A percentile compares a stretch with the other conserved stretches of the same genome.
Conservation (phyloP, 2,113 vertebrate genomes). For the Cyprinus carpio region DNA sequence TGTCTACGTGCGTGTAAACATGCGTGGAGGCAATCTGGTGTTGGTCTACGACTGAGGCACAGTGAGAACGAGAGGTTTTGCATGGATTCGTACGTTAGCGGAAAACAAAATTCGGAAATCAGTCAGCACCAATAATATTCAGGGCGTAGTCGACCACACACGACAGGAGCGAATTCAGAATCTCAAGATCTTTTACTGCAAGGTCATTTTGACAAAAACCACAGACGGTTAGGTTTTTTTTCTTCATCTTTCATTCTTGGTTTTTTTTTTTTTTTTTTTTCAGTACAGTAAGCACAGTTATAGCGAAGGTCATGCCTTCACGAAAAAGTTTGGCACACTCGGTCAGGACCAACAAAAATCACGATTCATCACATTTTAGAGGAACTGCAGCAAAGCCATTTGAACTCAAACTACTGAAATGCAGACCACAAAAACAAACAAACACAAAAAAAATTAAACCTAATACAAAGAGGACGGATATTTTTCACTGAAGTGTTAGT, state of each 20-base stretch:
- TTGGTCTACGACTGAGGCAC: slow-evolving; percentile 65
- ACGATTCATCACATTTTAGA: slow-evolving; percentile 72
- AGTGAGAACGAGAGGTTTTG: slow-evolving; percentile 58
- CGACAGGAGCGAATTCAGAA: slow-evolving; percentile 53
- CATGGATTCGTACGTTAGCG: slow-evolving; percentile 42
- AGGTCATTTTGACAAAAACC: slow-evolving; percentile 68
- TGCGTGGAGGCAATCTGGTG: slow-evolving; percentile 63
- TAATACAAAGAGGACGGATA: slow-evolving; percentile 71
- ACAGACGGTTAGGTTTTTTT: slow-evolving; percentile 58
- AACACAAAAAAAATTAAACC: slow-evolving; percentile 18
- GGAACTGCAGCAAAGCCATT: slow-evolving; percentile 68
- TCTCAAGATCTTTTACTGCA: slow-evolving; percentile 51
- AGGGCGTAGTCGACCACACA: slow-evolving; percentile 62
- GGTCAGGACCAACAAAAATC: slow-evolving; percentile 72
- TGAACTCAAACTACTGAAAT: slow-evolving; percentile 76
- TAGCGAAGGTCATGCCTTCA: slow-evolving; percentile 76
- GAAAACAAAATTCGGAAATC: slow-evolving; percentile 56
- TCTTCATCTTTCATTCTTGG: slow-evolving; percentile 38
- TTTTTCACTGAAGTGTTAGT: slow-evolving; percentile 73
- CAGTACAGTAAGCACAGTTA: slow-evolving; percentile 74
- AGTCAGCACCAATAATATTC: slow-evolving; percentile 68
- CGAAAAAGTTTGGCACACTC: slow-evolving; percentile 81
- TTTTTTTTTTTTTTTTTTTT: slow-evolving; percentile 48
- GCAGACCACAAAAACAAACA: slow-evolving; percentile 23
- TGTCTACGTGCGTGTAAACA: not conserved